Conservation (phyloP, 2,888 invertebrate species). For the Oscheius sp. region DNA sequence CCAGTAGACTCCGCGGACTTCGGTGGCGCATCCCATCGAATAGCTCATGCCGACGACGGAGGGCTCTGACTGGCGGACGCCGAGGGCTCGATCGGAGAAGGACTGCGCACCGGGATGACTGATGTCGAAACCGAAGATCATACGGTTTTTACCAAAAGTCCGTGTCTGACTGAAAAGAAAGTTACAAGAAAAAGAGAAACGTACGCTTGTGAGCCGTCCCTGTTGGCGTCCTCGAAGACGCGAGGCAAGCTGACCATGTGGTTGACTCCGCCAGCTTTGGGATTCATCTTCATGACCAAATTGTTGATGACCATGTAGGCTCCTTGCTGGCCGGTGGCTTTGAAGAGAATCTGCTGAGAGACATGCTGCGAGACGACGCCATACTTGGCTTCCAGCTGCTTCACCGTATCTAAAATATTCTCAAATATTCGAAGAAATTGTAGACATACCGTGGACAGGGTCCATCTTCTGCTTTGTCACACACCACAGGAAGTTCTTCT, state of each 20-base stretch:
- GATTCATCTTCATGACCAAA: conserved; percentile 46
- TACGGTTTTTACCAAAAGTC: conserved; percentile 28
- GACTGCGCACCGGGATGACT: conserved; percentile 52
- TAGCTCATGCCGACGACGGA: conserved; percentile 49
- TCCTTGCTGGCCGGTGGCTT: conserved; percentile 33
- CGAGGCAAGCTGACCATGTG: conserved; percentile 3
- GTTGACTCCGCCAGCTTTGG: conserved; percentile 46
- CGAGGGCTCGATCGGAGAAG: conserved; percentile 42
- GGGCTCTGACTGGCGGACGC: conserved; percentile 41
- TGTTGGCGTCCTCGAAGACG: not conserved
- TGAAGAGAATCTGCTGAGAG: conserved; percentile 34
- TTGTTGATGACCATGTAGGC: conserved; percentile 33
- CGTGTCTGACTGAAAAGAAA: not conserved
- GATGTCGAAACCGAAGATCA: conserved; percentile 57
- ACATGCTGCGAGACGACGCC: conserved; percentile 51
- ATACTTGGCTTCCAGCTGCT: conserved; percentile 45
- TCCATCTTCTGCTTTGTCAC: conserved; percentile 46
- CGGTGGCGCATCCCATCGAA: not conserved
- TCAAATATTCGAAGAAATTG: not conserved
- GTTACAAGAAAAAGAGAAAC: not conserved
- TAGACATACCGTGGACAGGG: conserved; percentile 38
- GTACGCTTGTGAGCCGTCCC: not conserved
- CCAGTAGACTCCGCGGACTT: conserved; percentile 33
- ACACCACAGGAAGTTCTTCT: conserved; percentile 31
- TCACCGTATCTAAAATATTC: conserved; percentile 33